These are phyloP conservation scores for Hyppa rectilinea DNA, from an alignment of 2,888 invertebrate genomes.

Conservation along the genomic window DNA sequence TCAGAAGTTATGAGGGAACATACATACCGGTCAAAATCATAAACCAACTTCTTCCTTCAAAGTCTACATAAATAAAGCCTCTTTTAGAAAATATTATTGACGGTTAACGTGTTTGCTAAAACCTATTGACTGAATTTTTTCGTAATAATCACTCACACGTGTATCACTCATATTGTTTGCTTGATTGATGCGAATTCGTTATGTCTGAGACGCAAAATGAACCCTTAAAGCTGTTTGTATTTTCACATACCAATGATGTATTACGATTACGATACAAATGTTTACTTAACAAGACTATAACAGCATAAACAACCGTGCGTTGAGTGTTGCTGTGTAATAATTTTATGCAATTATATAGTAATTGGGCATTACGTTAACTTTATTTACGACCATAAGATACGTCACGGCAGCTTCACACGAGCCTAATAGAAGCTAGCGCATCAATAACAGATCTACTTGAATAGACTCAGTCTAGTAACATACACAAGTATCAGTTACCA, in stretches of 20 bases:
- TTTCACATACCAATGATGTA: conserved; percentile 15
- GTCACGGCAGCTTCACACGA: conserved; percentile 28
- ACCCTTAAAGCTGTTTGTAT: conserved; percentile 10
- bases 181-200: neutral
- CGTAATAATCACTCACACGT: too few species aligned
- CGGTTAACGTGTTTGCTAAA: too few species aligned
- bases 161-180: neutral
- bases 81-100: too few species aligned
- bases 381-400: conserved; percentile 42
- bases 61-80: too few species aligned
- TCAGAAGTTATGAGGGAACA: too few species aligned
- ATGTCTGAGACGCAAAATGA: neutral
- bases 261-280: conserved; percentile 25
- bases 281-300: conserved; percentile 27
- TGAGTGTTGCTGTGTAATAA: conserved; percentile 27
- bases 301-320: conserved; percentile 17
- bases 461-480: conserved; percentile 1
- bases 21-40: too few species aligned
- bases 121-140: too few species aligned
- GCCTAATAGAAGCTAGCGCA: conserved; percentile 12
- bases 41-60: too few species aligned
- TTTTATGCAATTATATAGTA: conserved; percentile 47
- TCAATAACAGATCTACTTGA: conserved; percentile 20
- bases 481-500: neutral
- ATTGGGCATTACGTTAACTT: conserved; percentile 48